Evolutionary conservation across 1,140 invertebrate species (phyloP), one percentile per base, ranked within the genome.

Genomic region (Nylanderia fulva): DNA sequence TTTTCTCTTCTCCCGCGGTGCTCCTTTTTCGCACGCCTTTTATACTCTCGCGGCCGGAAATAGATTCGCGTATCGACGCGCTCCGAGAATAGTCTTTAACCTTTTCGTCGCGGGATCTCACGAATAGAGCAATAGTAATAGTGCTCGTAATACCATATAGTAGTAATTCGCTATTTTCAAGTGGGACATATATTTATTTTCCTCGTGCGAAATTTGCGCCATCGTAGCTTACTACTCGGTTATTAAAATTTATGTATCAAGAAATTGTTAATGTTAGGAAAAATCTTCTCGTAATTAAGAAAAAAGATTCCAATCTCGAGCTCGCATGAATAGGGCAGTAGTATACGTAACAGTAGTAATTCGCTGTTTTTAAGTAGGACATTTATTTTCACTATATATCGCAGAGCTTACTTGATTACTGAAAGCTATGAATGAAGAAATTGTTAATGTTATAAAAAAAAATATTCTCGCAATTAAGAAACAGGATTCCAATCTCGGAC

Each of bases 31-130:
- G 48, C 63, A 54, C 61, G 52, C 45, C 61, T 56, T 80, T 80
- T 80, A 80, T 80, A 45, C 52, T 42, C 24, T 29, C 52, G 66
- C 45, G 36, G 39, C 66, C 77, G 77, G 77, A 82, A 82, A 82
- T 82, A 82, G 77, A 82, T 82, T 82, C 77, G 66, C 77, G 52
- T 80, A 82, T 82, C 52, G 77, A 82, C 66, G 66, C 66, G 77
- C 52, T 42, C 54, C 66, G 13, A 82, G 77, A 82, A 82, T 72
- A 82, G 66, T 60, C 52, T 56, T 82, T 45, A 72, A 71, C 36
- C 56, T 82, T 76, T 71, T 72, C 52, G 42, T 45, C 52, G 36
- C 36, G 24, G 45, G 52, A 82, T 82, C 29, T 68, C 61, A 58
- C 77, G 48, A 42, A 27, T 60, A 60, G 42, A 52, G 33, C 18